Evolutionary conservation across 2,113 vertebrate genomes (phyloP).

Genomic region (Nipponia nippon): DNA sequence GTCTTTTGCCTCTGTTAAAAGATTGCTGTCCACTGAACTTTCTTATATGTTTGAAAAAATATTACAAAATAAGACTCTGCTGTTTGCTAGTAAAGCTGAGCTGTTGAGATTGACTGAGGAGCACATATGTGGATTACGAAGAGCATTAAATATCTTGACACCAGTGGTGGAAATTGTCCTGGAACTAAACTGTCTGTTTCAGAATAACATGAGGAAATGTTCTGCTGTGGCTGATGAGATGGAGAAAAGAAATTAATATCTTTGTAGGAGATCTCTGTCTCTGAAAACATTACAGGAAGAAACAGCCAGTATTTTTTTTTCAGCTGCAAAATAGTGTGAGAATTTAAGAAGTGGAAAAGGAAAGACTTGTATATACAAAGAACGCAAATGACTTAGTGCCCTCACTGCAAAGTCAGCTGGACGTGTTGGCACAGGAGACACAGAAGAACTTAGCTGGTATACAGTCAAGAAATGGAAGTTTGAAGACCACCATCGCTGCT

Average conservation of each 20-base stretch:
- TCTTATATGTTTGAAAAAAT: slow-evolving; percentile 65
- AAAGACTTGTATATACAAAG: slow-evolving; percentile 59
- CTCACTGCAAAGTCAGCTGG: slow-evolving; percentile 75
- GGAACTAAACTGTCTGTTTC: slow-evolving; percentile 72
- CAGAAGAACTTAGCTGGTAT: slow-evolving; percentile 69
- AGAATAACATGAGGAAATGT: slow-evolving; percentile 67
- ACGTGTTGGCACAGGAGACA: slow-evolving; percentile 61
- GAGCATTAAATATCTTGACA: slow-evolving; percentile 69
- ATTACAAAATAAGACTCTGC: slow-evolving; percentile 65
- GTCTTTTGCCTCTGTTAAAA: slow-evolving; percentile 69
- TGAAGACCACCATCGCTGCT: slow-evolving; percentile 60
- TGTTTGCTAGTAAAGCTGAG: slow-evolving; percentile 63
- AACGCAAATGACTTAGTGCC: slow-evolving; percentile 63
- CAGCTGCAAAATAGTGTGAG: slow-evolving; percentile 65
- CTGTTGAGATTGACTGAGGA: slow-evolving; percentile 76
- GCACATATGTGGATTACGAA: slow-evolving; percentile 70
- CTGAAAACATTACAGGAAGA: slow-evolving; percentile 70
- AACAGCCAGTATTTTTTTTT: slow-evolving; percentile 36
- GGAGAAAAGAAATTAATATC: slow-evolving; percentile 68
- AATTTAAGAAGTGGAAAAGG: slow-evolving; percentile 64
- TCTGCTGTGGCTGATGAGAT: slow-evolving; percentile 72
- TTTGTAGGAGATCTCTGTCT: slow-evolving; percentile 65
- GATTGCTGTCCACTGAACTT: slow-evolving; percentile 67
- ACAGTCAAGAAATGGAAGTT: slow-evolving; percentile 53
- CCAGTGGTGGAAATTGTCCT: slow-evolving; percentile 60